A percentile compares a stretch with the other conserved stretches of the same genome.
These are phyloP conservation scores for Nothura maculosa DNA, from an alignment of 2,797 vertebrate species.

Conservation along the genomic window DNA sequence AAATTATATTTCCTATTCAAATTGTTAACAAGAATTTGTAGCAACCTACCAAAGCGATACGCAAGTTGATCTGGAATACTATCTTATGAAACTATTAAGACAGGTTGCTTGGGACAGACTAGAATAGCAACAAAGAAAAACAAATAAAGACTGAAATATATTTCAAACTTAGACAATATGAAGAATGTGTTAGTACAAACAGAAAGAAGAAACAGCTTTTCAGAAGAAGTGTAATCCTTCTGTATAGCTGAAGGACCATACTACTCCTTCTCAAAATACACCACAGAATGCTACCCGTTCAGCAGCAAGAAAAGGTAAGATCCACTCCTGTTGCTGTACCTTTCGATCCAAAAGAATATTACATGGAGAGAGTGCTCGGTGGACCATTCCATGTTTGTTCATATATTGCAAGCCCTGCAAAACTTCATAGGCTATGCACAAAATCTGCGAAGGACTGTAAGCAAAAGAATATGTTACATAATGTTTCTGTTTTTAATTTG, in stretches of 20 bases:
- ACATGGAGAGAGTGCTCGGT: conserved; percentile 90
- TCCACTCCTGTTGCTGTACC: conserved; percentile 79
- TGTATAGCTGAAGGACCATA: background rate
- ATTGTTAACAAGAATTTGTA: background rate
- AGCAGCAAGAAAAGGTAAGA: background rate
- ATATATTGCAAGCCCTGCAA: conserved; percentile 94
- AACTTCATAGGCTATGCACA: conserved; percentile 91
- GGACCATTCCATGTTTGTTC: conserved; percentile 93
- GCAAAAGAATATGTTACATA: background rate
- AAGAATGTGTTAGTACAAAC: background rate
- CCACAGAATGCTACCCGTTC: background rate
- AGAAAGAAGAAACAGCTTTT: background rate
- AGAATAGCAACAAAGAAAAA: background rate
- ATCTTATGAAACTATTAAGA: background rate
- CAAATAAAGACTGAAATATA: background rate
- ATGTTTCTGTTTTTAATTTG: background rate
- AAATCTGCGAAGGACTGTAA: conserved; percentile 79
- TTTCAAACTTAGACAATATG: background rate
- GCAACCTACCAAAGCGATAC: background rate
- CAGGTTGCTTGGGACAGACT: background rate
- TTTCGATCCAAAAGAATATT: conserved; percentile 94
- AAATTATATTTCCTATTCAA: background rate
- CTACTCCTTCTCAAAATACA: background rate
- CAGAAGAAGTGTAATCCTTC: no score
- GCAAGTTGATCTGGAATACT: background rate